phyloP scores from a whole-genome alignment of 2,888 invertebrate genomes.

The Drosophila neotestacea region DNA sequence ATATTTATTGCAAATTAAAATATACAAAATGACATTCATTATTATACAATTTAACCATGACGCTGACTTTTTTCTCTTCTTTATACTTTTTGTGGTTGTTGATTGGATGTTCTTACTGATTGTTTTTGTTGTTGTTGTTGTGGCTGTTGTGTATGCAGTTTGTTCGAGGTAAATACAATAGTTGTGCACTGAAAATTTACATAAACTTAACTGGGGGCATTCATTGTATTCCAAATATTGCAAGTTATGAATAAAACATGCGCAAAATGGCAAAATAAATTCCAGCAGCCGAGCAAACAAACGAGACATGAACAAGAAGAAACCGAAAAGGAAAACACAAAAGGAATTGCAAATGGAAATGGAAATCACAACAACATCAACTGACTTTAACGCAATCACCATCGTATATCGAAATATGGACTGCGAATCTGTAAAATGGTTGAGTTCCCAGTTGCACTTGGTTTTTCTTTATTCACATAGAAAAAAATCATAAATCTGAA shows the following conservation, averaged over 20 bases:
- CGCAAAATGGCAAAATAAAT: constrained; percentile 65
- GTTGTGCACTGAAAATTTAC: constrained; percentile 56
- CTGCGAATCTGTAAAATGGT: constrained; percentile 27
- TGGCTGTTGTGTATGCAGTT: constrained; percentile 49
- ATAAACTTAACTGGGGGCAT: constrained; percentile 59
- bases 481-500: neutral
- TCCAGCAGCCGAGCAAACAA: constrained; percentile 57
- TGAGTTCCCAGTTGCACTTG: constrained; percentile 31
- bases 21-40: constrained; percentile 38
- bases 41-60: constrained; percentile 48
- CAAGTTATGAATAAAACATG: constrained; percentile 80
- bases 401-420: constrained; percentile 64
- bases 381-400: constrained; percentile 36
- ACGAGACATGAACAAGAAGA: constrained; percentile 49
- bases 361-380: constrained; percentile 64
- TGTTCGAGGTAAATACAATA: constrained; percentile 37
- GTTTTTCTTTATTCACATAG: neutral
- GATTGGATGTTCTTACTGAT: constrained; percentile 57
- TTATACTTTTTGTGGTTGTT: constrained; percentile 30
- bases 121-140: constrained; percentile 31
- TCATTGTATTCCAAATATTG: constrained; percentile 74
- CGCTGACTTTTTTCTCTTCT: constrained; percentile 31
- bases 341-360: constrained; percentile 73
- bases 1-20: constrained; percentile 65
- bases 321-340: constrained; percentile 44